Evolutionary conservation across 2,113 vertebrate species (phyloP), one percentile per base, ranked within the genome.

Genomic region (Rhinogobius similis): DNA sequence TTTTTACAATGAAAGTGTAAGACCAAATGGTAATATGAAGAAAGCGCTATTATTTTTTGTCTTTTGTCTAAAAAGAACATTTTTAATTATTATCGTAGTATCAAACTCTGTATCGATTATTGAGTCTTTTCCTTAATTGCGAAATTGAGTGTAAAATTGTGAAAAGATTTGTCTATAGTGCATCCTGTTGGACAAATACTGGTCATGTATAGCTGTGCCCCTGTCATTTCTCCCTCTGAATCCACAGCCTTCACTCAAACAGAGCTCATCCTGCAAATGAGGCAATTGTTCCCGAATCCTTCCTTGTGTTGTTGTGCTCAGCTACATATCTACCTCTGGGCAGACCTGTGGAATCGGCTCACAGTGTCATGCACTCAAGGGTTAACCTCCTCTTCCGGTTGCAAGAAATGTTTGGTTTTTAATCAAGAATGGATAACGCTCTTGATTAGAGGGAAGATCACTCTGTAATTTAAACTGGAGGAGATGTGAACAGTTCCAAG

Each of bases 361-460:
- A 65, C 44, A 27, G 74, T 67, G 26, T 83, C 36, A 67, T 76
- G 61, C 1, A 62, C 52, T 62, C 16, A 24, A 68, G 76, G 68
- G 53, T 72, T 79, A 71, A 73, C n/a, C 48, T 72, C 68, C 76
- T 72, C 68, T 81, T 86, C 75, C 72, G 29, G 11, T 78, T 59
- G 59, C 80, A 67, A 73, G 75, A 77, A 87, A 81, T 72, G 78
- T 85, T 82, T 74, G 59, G 75, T 82, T 68, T 86, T 87, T 59
- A 65, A 66, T 85, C 73, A 75, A 73, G 73, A 62, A 58, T 43
- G 68, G 61, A 75, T 69, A 64, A 68, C 70, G 55, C 27, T 65
- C 69, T 66, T 80, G 48, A 84, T 83, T 80, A 71, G 75, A 78
- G 52, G 56, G 38, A 58, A 58, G 13, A 70, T 69, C 61, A 64